These are phyloP conservation scores for Muricea muricata DNA, from an alignment of 92 coral and sea anemone genomes.

Conservation along the genomic window DNA sequence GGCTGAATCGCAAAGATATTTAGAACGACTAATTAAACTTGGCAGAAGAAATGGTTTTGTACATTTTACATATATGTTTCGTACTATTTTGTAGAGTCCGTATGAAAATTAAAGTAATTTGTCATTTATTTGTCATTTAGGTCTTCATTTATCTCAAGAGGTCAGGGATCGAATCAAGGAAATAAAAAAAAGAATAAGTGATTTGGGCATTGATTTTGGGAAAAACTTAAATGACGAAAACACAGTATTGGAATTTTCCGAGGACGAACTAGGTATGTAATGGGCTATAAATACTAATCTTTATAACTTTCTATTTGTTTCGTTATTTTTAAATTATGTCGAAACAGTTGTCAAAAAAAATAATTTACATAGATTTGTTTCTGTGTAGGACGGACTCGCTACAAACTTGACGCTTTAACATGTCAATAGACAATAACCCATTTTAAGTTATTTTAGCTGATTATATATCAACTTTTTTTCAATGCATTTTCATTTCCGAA, in stretches of 20 bases:
- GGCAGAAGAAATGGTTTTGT: slow-evolving; percentile 89
- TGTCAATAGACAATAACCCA: no score
- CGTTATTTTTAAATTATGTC: no score
- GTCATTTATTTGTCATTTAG: slow-evolving; percentile 55
- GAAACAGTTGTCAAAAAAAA: no score
- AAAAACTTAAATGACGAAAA: slow-evolving; percentile 97
- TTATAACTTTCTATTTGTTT: no score
- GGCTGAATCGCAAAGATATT: slow-evolving; percentile 75
- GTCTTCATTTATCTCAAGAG: slow-evolving; percentile 84
- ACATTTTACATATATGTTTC: background rate
- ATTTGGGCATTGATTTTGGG: slow-evolving; percentile 85
- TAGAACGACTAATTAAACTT: slow-evolving; percentile 84
- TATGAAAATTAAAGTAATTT: no score
- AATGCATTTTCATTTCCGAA: background rate
- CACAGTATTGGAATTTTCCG: slow-evolving; percentile 79
- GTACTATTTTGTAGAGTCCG: background rate
- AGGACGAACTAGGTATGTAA: slow-evolving; percentile 74
- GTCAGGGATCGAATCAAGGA: slow-evolving; percentile 80
- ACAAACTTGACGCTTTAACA: no score
- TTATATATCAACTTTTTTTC: background rate
- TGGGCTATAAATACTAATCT: background rate
- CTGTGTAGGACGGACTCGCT: no score
- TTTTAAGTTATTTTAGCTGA: no score
- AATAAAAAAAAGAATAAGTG: slow-evolving; percentile 90
- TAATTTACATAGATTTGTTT: no score